These are phyloP conservation scores for Achlya flavicornis DNA, from an alignment of 2,888 invertebrate genomes.

Conservation along the genomic window DNA sequence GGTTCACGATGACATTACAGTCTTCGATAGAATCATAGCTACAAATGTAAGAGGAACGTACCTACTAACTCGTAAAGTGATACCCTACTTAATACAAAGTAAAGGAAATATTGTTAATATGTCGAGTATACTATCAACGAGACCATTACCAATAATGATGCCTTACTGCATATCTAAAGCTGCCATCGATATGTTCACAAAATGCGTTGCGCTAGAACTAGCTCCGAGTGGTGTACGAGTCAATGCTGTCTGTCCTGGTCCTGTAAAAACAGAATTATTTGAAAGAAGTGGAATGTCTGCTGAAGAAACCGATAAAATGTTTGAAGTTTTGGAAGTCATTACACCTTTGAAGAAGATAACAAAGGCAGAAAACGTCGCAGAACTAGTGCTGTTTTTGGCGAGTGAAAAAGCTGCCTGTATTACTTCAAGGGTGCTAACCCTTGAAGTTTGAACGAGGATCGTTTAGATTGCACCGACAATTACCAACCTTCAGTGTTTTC, in stretches of 20 bases:
- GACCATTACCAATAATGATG: conserved; percentile 52
- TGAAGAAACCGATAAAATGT: conserved; percentile 48
- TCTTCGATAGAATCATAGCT: conserved; percentile 57
- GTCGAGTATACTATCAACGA: conserved; percentile 60
- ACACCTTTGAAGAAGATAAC: conserved; percentile 56
- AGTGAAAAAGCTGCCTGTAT: conserved; percentile 63
- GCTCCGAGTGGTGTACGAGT: conserved; percentile 63
- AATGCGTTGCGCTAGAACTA: conserved; percentile 62
- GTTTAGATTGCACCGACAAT: conserved; percentile 66
- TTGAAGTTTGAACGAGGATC: conserved; percentile 51
- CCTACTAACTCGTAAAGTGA: conserved; percentile 52
- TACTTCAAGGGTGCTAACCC: no score
- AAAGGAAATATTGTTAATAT: conserved; percentile 68
- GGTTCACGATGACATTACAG: conserved; percentile 43
- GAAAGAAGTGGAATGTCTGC: conserved; percentile 56
- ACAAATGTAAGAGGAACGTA: conserved; percentile 68
- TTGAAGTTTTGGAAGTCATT: conserved; percentile 42
- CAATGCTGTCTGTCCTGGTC: conserved; percentile 69
- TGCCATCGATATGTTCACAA: conserved; percentile 68
- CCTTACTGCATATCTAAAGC: conserved; percentile 73
- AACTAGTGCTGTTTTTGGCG: conserved; percentile 60
- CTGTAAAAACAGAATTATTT: conserved; percentile 62
- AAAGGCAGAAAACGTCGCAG: conserved; percentile 59
- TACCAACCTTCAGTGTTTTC: conserved; percentile 54
- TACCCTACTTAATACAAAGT: conserved; percentile 55